A percentile compares a stretch with the other conserved stretches of the same genome.
These are phyloP conservation scores for Intellagama lesueurii DNA, from an alignment of 2,797 vertebrate species.

Conservation along the genomic window DNA sequence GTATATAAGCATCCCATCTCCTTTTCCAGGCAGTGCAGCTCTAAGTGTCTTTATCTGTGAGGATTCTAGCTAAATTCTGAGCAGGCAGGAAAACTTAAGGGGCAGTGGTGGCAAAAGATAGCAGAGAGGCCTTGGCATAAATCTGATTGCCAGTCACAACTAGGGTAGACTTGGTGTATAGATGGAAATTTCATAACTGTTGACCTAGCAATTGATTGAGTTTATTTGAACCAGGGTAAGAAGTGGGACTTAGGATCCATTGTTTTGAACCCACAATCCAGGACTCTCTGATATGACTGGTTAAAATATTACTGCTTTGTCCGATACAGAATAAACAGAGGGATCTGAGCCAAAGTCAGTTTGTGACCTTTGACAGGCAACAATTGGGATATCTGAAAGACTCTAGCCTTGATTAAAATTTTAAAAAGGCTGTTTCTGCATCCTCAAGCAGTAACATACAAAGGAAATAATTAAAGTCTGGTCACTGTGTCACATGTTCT, in stretches of 20 bases:
- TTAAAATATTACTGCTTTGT: neutral
- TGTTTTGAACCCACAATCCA: neutral
- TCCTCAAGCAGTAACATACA: neutral
- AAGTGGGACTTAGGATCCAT: too few relatives aligned
- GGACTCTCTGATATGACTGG: neutral
- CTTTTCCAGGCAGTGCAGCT: too few relatives aligned
- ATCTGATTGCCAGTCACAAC: neutral
- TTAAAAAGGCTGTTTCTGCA: neutral
- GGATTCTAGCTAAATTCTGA: neutral
- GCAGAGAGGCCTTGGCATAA: neutral
- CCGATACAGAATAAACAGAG: neutral
- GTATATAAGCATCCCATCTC: too few relatives aligned
- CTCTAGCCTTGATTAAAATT: neutral
- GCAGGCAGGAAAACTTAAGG: neutral
- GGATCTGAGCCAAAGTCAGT: neutral
- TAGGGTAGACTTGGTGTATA: too few relatives aligned
- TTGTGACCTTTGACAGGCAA: neutral
- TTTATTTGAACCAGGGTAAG: too few relatives aligned
- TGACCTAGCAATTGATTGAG: too few relatives aligned
- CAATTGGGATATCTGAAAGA: neutral
- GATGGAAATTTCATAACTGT: too few relatives aligned
- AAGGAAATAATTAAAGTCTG: neutral
- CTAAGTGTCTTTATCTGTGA: neutral
- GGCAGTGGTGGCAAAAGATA: neutral
- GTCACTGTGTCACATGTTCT: neutral